phyloP scores from a whole-genome alignment of 2,113 vertebrate genomes.

The Epinephelus fuscoguttatus region DNA sequence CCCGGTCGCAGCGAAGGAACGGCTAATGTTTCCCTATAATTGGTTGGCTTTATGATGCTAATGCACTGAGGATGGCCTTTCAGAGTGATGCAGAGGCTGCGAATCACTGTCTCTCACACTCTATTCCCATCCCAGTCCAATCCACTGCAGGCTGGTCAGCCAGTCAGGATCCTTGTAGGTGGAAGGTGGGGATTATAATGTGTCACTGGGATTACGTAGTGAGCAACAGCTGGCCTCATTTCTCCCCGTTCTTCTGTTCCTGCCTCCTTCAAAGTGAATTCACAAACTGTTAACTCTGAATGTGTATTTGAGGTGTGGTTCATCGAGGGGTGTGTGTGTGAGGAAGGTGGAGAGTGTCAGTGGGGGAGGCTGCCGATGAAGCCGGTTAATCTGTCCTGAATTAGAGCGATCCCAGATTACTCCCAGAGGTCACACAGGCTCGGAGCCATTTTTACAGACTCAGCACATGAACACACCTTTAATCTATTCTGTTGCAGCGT shows the following conservation, averaged over 20 bases:
- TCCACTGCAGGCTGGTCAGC: slow-evolving; percentile 20
- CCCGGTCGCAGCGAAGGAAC: slow-evolving; percentile 12
- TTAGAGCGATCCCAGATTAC: slow-evolving; percentile 84
- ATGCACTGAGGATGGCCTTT: slow-evolving; percentile 30
- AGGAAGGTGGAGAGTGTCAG: background rate
- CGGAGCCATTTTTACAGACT: slow-evolving; percentile 69
- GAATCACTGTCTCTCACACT: slow-evolving; percentile 22
- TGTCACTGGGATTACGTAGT: slow-evolving; percentile 48
- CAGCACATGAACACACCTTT: slow-evolving; percentile 64
- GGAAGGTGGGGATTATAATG: slow-evolving; percentile 46
- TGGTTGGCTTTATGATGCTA: slow-evolving; percentile 62
- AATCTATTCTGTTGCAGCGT: slow-evolving; percentile 30
- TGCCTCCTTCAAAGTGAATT: slow-evolving; percentile 15
- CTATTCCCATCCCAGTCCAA: slow-evolving; percentile 46
- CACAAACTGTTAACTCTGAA: background rate
- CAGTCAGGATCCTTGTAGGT: slow-evolving; percentile 18
- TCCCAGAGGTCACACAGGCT: slow-evolving; percentile 81
- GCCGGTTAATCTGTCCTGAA: slow-evolving; percentile 82
- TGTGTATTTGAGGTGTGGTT: slow-evolving; percentile 20
- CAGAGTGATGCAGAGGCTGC: slow-evolving; percentile 14
- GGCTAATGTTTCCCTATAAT: slow-evolving; percentile 56
- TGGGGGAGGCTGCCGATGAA: slow-evolving; percentile 56
- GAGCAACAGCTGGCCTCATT: slow-evolving; percentile 34
- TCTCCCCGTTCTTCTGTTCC: background rate
- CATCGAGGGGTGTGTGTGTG: slow-evolving; percentile 1